Evolutionary conservation across 2,113 vertebrate genomes (phyloP).

Genomic region (Channa maculata): DNA sequence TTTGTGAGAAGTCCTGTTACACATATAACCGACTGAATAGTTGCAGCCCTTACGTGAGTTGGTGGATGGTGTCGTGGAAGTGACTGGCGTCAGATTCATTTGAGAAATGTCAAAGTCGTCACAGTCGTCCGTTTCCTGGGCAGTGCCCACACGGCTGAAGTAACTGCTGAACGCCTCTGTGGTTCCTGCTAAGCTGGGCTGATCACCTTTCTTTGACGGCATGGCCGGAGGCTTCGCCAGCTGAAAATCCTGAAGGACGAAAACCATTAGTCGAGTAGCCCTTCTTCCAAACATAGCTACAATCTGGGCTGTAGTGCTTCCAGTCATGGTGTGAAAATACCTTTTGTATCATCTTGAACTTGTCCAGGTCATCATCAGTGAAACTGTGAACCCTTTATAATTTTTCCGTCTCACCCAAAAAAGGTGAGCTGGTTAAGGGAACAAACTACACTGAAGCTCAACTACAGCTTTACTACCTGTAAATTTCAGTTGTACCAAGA

Average conservation of each 20-base stretch:
- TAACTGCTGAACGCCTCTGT: constrained; percentile 98
- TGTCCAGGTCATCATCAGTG: too few relatives aligned
- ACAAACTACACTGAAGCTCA: too few relatives aligned
- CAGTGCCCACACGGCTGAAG: constrained; percentile 96
- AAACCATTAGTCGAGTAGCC: background rate
- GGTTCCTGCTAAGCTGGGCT: constrained; percentile 92
- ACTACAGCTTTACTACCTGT: too few relatives aligned
- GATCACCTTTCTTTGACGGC: constrained; percentile 90
- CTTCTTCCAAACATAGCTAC: background rate
- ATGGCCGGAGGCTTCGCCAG: constrained; percentile 95
- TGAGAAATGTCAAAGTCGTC: constrained; percentile 99
- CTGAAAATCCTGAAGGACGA: constrained; percentile 90
- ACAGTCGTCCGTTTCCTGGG: constrained; percentile 97
- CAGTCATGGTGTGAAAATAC: too few relatives aligned
- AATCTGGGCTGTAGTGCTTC: too few relatives aligned
- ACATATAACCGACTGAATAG: background rate
- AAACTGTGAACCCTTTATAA: too few relatives aligned
- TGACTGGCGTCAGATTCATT: constrained; percentile 98
- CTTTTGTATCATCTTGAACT: too few relatives aligned
- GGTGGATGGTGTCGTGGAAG: constrained; percentile 97
- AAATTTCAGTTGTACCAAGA: too few relatives aligned
- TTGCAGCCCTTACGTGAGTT: constrained; percentile 91
- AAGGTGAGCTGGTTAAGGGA: too few relatives aligned
- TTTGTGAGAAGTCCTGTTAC: background rate
- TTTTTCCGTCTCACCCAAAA: too few relatives aligned